Base-by-base conservation (phyloP, 30 jellyfish, hydroid and myxozoan genomes). In the Catostylus mosaicus region DNA sequence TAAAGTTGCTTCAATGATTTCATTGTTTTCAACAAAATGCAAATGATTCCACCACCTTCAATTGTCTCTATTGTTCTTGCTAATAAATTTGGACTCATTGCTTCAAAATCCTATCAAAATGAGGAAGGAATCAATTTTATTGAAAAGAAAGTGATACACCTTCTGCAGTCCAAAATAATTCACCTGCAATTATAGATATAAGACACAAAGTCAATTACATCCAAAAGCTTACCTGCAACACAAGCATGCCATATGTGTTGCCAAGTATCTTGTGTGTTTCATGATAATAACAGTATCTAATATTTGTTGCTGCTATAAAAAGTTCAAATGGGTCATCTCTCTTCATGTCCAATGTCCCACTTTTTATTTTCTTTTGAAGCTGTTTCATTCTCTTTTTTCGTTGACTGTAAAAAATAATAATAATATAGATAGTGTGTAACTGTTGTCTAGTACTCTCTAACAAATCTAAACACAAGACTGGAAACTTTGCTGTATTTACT, bases 61-160 rank as follows among this genome's bases (percentile, higher is more conserved):
- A 95, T 95, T 43, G 99, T 95, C 76, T 95, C 99, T 12, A 95
- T 82, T 14, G 99, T 95, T 56, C 99, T 87, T 63, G 99, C 99
- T 12, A 95, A 73, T 47, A 95, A 57, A 75, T 95, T 95, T 32
- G 99, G 99, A 36, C 99, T 84, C 43, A 95, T 40, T 77, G 98
- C 99, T 61, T 95, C 99, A 95, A 95, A 95, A 66, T 95, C 99
- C 99, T 95, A 51, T 4, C 26, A 52, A 35, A 30, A 32, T 33
- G n/a, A n/a, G n/a, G n/a, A n/a, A n/a, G n/a, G n/a, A n/a, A n/a
- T 19, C 11, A 9, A 46, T 46, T 46, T 46, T 46, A 46, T 46
- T 46, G 19, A 19, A 46, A 46, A 46, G 60, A 9, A 46, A 46
- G 19, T 46, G 60, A 46, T n/a, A n/a, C n/a, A n/a, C n/a, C n/a